Evolutionary conservation across 2,888 invertebrate species (phyloP).

Genomic region (Psylliodes chrysocephalus): DNA sequence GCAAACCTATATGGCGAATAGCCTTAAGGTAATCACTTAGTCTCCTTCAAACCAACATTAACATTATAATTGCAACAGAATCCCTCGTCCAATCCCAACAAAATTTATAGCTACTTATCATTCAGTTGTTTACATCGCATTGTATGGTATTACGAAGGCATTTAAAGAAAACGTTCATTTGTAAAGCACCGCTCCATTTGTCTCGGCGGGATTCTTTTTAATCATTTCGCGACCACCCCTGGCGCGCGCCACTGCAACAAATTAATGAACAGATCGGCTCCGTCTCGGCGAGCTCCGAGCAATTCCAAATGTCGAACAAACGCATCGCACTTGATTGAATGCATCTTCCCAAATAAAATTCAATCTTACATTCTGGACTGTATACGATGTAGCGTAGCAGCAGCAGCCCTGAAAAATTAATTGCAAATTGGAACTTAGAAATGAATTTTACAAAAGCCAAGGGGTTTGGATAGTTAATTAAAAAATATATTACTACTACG

Average conservation of each 20-base stretch:
- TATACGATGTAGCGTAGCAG: too few species aligned
- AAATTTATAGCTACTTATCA: neutral
- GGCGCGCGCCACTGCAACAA: conserved; percentile 46
- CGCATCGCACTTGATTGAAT: conserved; percentile 44
- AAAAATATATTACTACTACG: too few species aligned
- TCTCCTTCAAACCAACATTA: too few species aligned
- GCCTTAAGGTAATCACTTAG: too few species aligned
- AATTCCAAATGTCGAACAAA: conserved; percentile 47
- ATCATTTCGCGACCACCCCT: conserved; percentile 46
- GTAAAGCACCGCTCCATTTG: conserved; percentile 50
- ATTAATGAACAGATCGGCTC: conserved; percentile 50
- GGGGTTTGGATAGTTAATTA: conserved; percentile 2
- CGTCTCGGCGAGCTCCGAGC: conserved; percentile 45
- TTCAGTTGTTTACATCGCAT: conserved; percentile 6
- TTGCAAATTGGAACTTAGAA: conserved; percentile 7
- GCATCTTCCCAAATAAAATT: conserved; percentile 43
- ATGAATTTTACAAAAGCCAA: neutral
- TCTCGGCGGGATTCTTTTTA: conserved; percentile 50
- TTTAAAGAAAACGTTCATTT: conserved; percentile 7
- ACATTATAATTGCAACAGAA: too few species aligned
- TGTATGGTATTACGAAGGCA: too few species aligned
- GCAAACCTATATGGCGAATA: too few species aligned
- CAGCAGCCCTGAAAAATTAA: conserved; percentile 40
- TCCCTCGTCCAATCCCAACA: neutral
- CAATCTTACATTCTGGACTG: conserved; percentile 41